A percentile compares a stretch with the other conserved stretches of the same genome.
These are phyloP conservation scores for Athalia cordata DNA, from an alignment of 2,888 invertebrate genomes.

Conservation along the genomic window DNA sequence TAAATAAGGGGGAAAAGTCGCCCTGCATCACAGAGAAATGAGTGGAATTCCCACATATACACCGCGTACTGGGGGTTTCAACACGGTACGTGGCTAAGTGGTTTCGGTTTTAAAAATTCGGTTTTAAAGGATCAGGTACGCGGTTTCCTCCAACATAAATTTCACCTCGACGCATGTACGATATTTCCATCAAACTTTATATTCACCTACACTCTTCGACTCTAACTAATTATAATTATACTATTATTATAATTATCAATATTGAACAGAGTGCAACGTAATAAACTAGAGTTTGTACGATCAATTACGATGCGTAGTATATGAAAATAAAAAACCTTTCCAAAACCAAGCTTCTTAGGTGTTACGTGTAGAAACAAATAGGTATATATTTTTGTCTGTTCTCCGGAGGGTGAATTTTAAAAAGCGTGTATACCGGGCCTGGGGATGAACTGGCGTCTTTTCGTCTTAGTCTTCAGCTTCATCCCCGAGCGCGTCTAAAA, in stretches of 20 bases:
- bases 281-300: too few species aligned
- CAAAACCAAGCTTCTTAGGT: too few species aligned
- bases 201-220: too few species aligned
- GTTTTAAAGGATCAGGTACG: slow-evolving; percentile 35
- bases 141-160: slow-evolving; percentile 33
- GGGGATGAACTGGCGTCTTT: background rate
- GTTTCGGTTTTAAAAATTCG: slow-evolving; percentile 37
- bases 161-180: background rate
- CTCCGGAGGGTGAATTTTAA: too few species aligned
- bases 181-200: background rate
- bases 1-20: slow-evolving; percentile 40
- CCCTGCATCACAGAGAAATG: background rate
- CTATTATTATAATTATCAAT: too few species aligned
- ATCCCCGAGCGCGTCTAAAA: slow-evolving; percentile 1
- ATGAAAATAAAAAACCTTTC: too few species aligned
- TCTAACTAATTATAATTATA: too few species aligned
- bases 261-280: too few species aligned
- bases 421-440: too few species aligned
- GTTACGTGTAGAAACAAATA: too few species aligned
- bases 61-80: slow-evolving; percentile 3
- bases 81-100: slow-evolving; percentile 41
- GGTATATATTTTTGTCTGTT: too few species aligned
- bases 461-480: background rate
- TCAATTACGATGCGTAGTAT: too few species aligned
- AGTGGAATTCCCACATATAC: slow-evolving; percentile 1